phyloP scores from a whole-genome alignment of 2,113 vertebrate genomes.

The Polypterus senegalus region DNA sequence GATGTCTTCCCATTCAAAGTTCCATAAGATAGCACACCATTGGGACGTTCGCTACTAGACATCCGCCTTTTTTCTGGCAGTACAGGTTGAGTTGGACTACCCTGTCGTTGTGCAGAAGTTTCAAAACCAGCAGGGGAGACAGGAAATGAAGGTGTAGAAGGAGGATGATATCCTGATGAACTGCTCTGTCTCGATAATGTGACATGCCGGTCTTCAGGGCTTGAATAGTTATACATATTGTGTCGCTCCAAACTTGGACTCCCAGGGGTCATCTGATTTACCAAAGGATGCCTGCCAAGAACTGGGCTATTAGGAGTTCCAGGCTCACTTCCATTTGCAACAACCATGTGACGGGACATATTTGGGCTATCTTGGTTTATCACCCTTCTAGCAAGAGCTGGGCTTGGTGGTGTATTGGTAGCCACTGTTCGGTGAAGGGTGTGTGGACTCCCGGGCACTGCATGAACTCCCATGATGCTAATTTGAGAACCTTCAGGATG shows the following conservation, averaged over 20 bases:
- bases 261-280: slow-evolving; percentile 45
- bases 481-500: slow-evolving; percentile 42
- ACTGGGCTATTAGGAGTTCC: slow-evolving; percentile 33
- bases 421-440: slow-evolving; percentile 57
- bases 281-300: slow-evolving; percentile 37
- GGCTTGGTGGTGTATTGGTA: slow-evolving; percentile 52
- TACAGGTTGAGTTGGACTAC: slow-evolving; percentile 60
- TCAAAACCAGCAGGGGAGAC: slow-evolving; percentile 73
- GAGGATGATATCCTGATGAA: slow-evolving; percentile 80
- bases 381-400: slow-evolving; percentile 43
- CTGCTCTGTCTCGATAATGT: slow-evolving; percentile 84
- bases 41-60: slow-evolving; percentile 73
- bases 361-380: slow-evolving; percentile 31
- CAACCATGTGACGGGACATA: slow-evolving; percentile 21
- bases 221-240: slow-evolving; percentile 64
- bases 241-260: slow-evolving; percentile 76
- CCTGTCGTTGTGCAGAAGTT: slow-evolving; percentile 60
- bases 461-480: slow-evolving; percentile 37
- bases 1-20: slow-evolving; percentile 78
- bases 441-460: slow-evolving; percentile 58
- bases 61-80: slow-evolving; percentile 86
- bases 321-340: slow-evolving; percentile 37
- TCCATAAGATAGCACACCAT: slow-evolving; percentile 67
- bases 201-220: slow-evolving; percentile 70
- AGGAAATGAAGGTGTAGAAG: slow-evolving; percentile 83